Percentiles rank a stretch among this genome's conserved stretches.
Evolutionary conservation across 2,888 invertebrate genomes (phyloP).

Genomic region (Catotricha subobsoleta): DNA sequence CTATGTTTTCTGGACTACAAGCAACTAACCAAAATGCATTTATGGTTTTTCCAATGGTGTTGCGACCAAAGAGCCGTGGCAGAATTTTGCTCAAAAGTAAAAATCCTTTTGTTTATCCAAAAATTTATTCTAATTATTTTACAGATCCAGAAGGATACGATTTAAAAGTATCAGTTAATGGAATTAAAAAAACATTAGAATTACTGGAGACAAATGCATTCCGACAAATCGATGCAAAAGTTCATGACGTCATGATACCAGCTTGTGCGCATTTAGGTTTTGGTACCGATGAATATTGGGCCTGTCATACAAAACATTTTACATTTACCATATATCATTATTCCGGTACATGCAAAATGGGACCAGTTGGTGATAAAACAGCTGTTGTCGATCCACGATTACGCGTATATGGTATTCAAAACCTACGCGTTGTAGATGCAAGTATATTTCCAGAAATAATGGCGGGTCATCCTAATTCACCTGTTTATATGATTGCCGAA

Average conservation of each 20-base stretch:
- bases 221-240: constrained; percentile 31
- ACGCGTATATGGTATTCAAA: constrained; percentile 32
- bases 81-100: constrained; percentile 40
- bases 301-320: constrained; percentile 41
- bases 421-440: constrained; percentile 35
- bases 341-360: constrained; percentile 46
- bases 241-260: constrained; percentile 39
- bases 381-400: constrained; percentile 46
- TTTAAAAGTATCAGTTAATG: constrained; percentile 39
- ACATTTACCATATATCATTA: constrained; percentile 47
- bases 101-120: constrained; percentile 45
- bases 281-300: constrained; percentile 43
- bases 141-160: constrained; percentile 39
- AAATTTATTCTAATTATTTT: constrained; percentile 50
- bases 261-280: constrained; percentile 36
- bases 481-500: constrained; percentile 38
- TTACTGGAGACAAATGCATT: constrained; percentile 34
- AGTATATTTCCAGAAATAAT: constrained; percentile 37
- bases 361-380: constrained; percentile 35
- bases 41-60: constrained; percentile 40
- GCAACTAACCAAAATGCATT: constrained; percentile 29
- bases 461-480: constrained; percentile 36
- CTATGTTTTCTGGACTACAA: constrained; percentile 29
- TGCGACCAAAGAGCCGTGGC: constrained; percentile 54
- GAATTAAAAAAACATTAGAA: constrained; percentile 36